Base-by-base conservation (phyloP, 2,113 vertebrate genomes). In the Oxyura jamaicensis region DNA sequence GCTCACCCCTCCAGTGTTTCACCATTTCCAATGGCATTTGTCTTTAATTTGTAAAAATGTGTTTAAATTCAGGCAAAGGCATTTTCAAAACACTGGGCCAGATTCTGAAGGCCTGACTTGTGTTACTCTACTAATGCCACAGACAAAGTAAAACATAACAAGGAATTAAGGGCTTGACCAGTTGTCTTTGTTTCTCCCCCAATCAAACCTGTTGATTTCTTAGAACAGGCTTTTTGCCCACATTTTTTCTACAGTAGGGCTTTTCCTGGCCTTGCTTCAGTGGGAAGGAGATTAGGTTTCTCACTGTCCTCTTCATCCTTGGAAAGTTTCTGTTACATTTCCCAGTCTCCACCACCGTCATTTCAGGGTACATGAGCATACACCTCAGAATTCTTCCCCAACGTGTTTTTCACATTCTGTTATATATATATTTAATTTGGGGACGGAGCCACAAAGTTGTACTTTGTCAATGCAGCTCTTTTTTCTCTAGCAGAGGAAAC, bases 241-340 rank as follows among this genome's bases (percentile, higher is more conserved):
- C 53, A 52, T 71, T 88, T 76, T 95, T 81, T 60, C 75, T 85
- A 52, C 53, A 73, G 74, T 68, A 93, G 95, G 69, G 82, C 89
- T 95, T 85, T 89, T 74, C 77, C 91, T 81, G 81, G 95, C 36
- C 76, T 26, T 52, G 65, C 88, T 73, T 65, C 73, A 44, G 76
- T 55, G 26, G 69, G 73, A 91, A 90, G 39, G 14, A 59, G 68
- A 81, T 81, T 59, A 88, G 35, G 48, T 88, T 93, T 95, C 92
- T 66, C 42, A 35, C 73, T 75, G 77, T 71, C 52, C 68, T 92
- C 69, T 83, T 88, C 69, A 39, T 56, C 66, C 39, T 71, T 94
- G 82, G 87, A 83, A 94, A 86, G 9, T 73, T 89, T 73, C 44
- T 77, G n/a, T 92, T 95, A 65, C 13, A 10, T 73, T 95, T 91